Percentiles rank a stretch among this genome's conserved stretches.
phyloP scores from a whole-genome alignment of 2,113 vertebrate species.

The Trichechus manatus region DNA sequence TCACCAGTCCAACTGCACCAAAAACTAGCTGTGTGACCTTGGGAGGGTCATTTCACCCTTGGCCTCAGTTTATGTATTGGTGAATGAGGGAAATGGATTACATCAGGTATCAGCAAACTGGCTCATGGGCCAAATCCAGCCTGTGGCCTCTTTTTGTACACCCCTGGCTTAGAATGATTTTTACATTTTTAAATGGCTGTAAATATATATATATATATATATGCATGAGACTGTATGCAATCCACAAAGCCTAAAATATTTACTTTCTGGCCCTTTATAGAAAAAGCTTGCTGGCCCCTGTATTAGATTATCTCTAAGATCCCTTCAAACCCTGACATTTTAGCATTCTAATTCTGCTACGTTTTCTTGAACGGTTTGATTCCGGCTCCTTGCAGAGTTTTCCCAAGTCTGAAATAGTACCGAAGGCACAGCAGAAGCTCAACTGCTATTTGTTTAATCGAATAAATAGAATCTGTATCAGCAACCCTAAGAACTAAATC shows the following conservation, averaged over 20 bases:
- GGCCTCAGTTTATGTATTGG: background rate
- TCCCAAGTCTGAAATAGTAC: constrained; percentile 17
- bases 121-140: background rate
- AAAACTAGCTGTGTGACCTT: background rate
- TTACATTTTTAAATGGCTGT: constrained; percentile 18
- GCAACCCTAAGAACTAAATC: constrained; percentile 67
- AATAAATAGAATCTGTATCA: constrained; percentile 48
- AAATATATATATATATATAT: background rate
- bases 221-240: background rate
- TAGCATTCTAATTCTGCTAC: background rate
- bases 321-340: constrained; percentile 35
- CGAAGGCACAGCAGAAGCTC: background rate
- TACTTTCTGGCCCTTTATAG: constrained; percentile 18
- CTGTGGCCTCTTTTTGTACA: background rate
- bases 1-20: background rate
- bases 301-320: background rate
- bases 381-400: background rate
- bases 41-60: background rate
- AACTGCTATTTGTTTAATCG: constrained; percentile 52
- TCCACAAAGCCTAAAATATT: background rate
- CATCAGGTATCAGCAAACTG: background rate
- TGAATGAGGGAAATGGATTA: constrained; percentile 6
- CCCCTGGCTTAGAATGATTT: background rate
- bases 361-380: constrained; percentile 23
- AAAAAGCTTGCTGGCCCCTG: constrained; percentile 25